Evolutionary conservation across 1,140 invertebrate species (phyloP), one percentile per base, ranked within the genome.

Genomic region (Eriocheir sinensis): DNA sequence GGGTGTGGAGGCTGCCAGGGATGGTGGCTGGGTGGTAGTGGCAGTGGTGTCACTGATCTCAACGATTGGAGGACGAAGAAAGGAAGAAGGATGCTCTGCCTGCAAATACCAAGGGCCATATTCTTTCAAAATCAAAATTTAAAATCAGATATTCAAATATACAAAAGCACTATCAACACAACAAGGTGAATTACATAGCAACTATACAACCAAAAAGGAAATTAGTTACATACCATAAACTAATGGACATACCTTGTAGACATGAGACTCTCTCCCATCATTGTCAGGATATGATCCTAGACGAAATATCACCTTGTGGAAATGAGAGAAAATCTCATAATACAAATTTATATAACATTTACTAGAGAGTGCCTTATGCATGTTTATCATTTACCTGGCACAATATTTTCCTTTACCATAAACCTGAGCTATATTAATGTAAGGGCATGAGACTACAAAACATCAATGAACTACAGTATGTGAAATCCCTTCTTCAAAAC

Each of bases 171-270:
- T 21, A 6, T 72, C n/a, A n/a, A n/a, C 21, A n/a, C 60, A 4
- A 72, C 27, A 53, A 53, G 48, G 12, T 53, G 12, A 53, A 53
- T 53, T 12, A 17, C 1, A 53, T 17, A 21, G n/a, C 60, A 72
- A 72, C 21, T n/a, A 72, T n/a, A 72, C 6, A 2, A 0, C 1
- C 6, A 72, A 72, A 72, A 72, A 17, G 60, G n/a, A 72, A 72
- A 2, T 1, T n/a, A 72, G 41, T 17, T 21, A 41, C 83, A 21
- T 0, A 91, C 60, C 44, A 60, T 15, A 27, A 32, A 30, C 6
- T 34, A 93, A 86, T 81, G 40, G 3, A 41, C 80, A 21, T 97
- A 98, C 98, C 90, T 98, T 98, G 96, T 98, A 98, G 95, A 98
- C 97, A 4, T 97, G 97, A 17, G 96, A 97, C 96, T 97, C 97